Percentiles rank a stretch among this genome's conserved stretches.
phyloP scores from a whole-genome alignment of 2,888 invertebrate species.

The Drosophila buzzatii region DNA sequence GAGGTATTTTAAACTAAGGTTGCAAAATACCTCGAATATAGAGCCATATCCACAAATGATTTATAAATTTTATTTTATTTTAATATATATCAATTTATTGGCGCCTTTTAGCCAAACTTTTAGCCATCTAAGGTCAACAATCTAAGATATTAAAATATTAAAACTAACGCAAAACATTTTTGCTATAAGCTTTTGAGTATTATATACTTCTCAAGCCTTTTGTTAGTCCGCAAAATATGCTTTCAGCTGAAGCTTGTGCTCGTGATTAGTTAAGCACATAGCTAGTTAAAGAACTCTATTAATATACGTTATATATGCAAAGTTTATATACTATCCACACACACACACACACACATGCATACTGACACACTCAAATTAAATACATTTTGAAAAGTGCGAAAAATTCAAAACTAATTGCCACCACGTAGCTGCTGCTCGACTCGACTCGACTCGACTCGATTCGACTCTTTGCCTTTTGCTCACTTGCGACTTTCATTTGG shows the following conservation, averaged over 20 bases:
- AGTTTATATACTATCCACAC: neutral
- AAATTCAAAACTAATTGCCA: constrained; percentile 52
- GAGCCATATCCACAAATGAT: no score
- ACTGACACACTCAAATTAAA: constrained; percentile 32
- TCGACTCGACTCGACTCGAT: no score
- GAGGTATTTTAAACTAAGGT: no score
- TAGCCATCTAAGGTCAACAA: no score
- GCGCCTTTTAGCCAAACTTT: no score
- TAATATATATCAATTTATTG: no score
- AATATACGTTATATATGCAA: neutral
- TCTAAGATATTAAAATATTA: no score
- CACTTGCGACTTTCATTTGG: constrained; percentile 16
- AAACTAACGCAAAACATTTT: neutral
- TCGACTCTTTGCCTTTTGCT: constrained; percentile 19
- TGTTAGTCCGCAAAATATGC: neutral
- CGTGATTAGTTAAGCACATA: neutral
- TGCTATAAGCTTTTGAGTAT: neutral
- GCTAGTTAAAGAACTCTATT: constrained; percentile 9
- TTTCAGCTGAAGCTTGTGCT: neutral
- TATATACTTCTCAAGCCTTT: neutral
- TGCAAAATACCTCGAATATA: no score
- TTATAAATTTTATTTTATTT: no score
- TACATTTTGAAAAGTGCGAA: constrained; percentile 23
- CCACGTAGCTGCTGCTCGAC: constrained; percentile 21
- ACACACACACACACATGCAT: neutral